Evolutionary conservation across 1,140 invertebrate genomes (phyloP), one percentile per base, ranked within the genome.

Genomic region (Marisa cornuarietis): DNA sequence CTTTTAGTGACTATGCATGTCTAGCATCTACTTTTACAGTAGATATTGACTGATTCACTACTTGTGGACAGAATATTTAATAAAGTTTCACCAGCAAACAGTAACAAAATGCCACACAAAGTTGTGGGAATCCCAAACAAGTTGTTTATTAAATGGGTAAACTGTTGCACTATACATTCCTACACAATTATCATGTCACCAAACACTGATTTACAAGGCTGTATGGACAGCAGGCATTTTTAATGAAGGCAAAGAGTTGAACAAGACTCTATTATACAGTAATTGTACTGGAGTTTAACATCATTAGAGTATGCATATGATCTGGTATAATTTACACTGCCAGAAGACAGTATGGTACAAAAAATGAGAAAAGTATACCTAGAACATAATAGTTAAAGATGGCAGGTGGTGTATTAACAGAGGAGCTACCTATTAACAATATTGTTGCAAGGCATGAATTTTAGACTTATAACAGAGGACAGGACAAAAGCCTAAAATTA

Each of bases 161-260:
- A 78, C 73, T 72, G 73, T 71, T 58, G 74, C 71, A 73, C 81
- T 82, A 79, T 79, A 79, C 74, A 80, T 76, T 80, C 79, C 79
- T 76, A 77, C 73, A 62, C 26, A 76, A 72, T 73, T 18, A 71
- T 49, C n/a, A 62, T 61, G 66, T 76, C 58, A 76, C 54, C 77
- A 78, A 79, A 76, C 73, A 80, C 73, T 71, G 66, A 72, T 77
- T 62, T 26, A 77, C 76, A 77, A 4, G 54, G 76, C 76, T 69
- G 76, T 68, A 51, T 77, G 9, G 24, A 68, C 76, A 77, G 65
- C 76, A 68, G 63, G 49, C 65, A 51, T 62, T 31, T 77, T 77
- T 65, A 52, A 66, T 14, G 51, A 66, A 77, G 76, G 76, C 76
- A 68, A 68, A 68, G 65, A 77, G 42, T 62, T 68, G 62, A 62